phyloP scores from a whole-genome alignment of 2,113 vertebrate genomes.

The Barbus barbus region DNA sequence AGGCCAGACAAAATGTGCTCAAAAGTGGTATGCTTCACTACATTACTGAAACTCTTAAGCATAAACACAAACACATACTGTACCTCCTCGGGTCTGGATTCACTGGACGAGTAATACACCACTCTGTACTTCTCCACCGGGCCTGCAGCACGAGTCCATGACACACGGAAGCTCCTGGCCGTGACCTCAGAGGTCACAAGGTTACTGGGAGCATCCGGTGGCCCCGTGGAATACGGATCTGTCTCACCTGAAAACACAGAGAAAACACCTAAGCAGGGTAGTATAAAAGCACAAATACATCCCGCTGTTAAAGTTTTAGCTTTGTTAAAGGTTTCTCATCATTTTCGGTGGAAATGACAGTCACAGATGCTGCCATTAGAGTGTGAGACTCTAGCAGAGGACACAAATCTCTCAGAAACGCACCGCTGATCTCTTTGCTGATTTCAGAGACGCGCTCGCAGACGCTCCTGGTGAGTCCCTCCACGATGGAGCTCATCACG shows the following conservation, averaged over 20 bases:
- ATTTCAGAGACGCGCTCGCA: constrained; percentile 89
- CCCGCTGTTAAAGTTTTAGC: too few species aligned
- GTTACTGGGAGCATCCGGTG: constrained; percentile 76
- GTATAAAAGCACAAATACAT: neutral
- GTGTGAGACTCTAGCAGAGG: neutral
- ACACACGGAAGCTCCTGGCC: constrained; percentile 88
- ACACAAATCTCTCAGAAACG: neutral
- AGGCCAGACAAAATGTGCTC: neutral
- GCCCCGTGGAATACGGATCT: constrained; percentile 31
- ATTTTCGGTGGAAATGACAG: too few species aligned
- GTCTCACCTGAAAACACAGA: constrained; percentile 69
- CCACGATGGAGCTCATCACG: constrained; percentile 92
- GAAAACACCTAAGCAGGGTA: neutral
- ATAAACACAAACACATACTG: constrained; percentile 33
- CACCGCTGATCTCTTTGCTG: constrained; percentile 77
- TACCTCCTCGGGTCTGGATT: constrained; percentile 92
- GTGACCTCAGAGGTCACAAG: constrained; percentile 88
- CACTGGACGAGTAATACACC: constrained; percentile 89
- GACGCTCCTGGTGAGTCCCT: constrained; percentile 84
- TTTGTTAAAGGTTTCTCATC: too few species aligned
- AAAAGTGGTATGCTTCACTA: neutral
- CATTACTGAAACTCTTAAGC: neutral
- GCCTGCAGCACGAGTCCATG: constrained; percentile 86
- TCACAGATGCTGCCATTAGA: neutral
- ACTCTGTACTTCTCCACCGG: constrained; percentile 93